These are phyloP conservation scores for Spilarctia lutea DNA, from an alignment of 2,888 invertebrate genomes.

Conservation along the genomic window DNA sequence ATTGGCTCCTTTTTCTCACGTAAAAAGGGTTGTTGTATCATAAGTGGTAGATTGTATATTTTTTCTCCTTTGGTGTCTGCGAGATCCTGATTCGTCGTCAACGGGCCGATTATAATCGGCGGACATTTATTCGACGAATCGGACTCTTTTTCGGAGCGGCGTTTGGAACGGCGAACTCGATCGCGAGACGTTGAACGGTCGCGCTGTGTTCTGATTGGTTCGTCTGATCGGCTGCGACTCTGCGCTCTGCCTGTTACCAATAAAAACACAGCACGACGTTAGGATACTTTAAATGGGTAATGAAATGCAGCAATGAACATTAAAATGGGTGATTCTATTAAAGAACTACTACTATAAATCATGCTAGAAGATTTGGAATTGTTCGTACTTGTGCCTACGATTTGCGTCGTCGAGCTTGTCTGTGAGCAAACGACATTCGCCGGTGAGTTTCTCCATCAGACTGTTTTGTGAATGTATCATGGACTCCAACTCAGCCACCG, in stretches of 20 bases:
- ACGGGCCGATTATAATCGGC: conserved; percentile 81
- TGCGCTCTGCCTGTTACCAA: conserved; percentile 86
- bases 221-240: conserved; percentile 85
- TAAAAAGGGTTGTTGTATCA: conserved; percentile 87
- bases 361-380: conserved; percentile 76
- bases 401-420: conserved; percentile 96
- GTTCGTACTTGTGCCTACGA: conserved; percentile 94
- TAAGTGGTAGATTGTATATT: conserved; percentile 81
- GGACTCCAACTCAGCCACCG: conserved; percentile 95
- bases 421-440: conserved; percentile 95
- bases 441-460: conserved; percentile 96
- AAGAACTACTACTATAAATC: conserved; percentile 54
- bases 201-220: conserved; percentile 87
- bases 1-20: conserved; percentile 90
- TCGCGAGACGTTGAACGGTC: conserved; percentile 80
- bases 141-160: conserved; percentile 86
- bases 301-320: conserved; percentile 62
- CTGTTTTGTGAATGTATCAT: conserved; percentile 96
- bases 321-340: conserved; percentile 37
- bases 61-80: conserved; percentile 74
- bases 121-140: conserved; percentile 85
- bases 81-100: conserved; percentile 85
- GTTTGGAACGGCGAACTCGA: conserved; percentile 75
- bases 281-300: conserved; percentile 78
- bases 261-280: conserved; percentile 87